Evolutionary conservation across 2,888 invertebrate genomes (phyloP), one percentile per base, ranked within the genome.

Genomic region (Acrocera orbiculus): DNA sequence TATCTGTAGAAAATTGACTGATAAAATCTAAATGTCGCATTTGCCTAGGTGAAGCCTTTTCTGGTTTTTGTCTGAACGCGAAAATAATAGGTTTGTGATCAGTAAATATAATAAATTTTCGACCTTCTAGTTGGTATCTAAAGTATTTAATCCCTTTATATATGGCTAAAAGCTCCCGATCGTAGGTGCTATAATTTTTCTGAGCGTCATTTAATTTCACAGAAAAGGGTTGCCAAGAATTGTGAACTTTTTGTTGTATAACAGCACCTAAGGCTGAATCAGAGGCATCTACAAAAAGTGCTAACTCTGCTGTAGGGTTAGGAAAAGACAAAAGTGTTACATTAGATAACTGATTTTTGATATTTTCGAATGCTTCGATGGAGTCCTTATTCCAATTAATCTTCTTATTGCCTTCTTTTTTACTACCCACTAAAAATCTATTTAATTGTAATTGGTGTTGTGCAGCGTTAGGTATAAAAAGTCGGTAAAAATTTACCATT

Each of bases 331-430:
- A 4, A 8, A 13, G 8, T 4, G 8, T 5, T 2, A 26, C 26
- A 5, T 26, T 2, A 2, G 15, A 9, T 4, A 26, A 3, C 1
- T 10, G 11, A 4, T 8, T n/a, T 13, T 26, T 32, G 28, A 16
- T 17, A 3, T 28, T n/a, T 11, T 28, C 28, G 11, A 32, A 32
- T 10, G 32, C 26, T 9, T 16, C 11, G 4, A 13, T 19, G 4
- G 17, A 10, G 2, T 22, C 10, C n/a, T 22, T 3, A 9, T 8
- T 2, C 32, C 32, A 32, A 5, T 7, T 16, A 8, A 32, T 17
- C n/a, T 24, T 16, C 11, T 16, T 22, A 27, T 27, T 16, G 15
- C 27, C 27, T 27, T 32, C 27, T 19, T 32, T 32, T 10, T 32
- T 27, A 4, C 16, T 6, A 2, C 27, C 10, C 10, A 10, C 17